Base-by-base conservation (phyloP, 2,888 invertebrate species). In the Drosophila borealis region DNA sequence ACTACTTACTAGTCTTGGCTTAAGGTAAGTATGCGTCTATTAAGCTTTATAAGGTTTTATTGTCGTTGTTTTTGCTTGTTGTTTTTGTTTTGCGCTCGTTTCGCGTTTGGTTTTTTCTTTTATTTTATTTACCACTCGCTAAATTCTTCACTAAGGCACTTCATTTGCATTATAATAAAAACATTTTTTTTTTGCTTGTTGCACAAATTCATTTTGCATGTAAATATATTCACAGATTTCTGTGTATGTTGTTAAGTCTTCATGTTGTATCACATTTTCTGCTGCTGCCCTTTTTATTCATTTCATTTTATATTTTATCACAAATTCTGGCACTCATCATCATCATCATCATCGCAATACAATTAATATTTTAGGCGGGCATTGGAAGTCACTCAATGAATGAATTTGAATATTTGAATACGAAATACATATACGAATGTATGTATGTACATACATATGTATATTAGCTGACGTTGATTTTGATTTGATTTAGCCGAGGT, bases 371-470 rank as follows among this genome's bases (percentile, higher is more conserved):
- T 75, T 60, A 21, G 45, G 46, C 73, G 74, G 69, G 25, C 69
- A 75, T 63, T 77, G 61, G 57, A 69, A 60, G 65, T 49, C 69
- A 69, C 61, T 70, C 80, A 61, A 81, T 88, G 83, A 88, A 83
- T 83, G 87, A 88, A 88, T 88, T 83, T 86, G 64, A 86, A 83
- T 83, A 88, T 72, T 67, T 88, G 70, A 86, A 83, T 83, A 86
- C 61, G 44, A 55, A 56, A 45, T 37, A 55, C 53, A 45, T 37
- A 37, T 51, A 29, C 29, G 41, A 46, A 49, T 55, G 13, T 71
- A 37, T 10, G 21, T 5, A 33, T 29, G 21, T 36, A n/a, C n/a
- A n/a, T n/a, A n/a, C n/a, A n/a, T n/a, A 45, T 60, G 44, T 8
- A 39, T 34, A 17, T 34, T 51, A 65, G 67, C 66, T 64, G 49